A percentile compares a stretch with the other conserved stretches of the same genome.
Evolutionary conservation across 92 coral and sea anemone genomes (phyloP).

Genomic region (Epizoanthus ramosus): DNA sequence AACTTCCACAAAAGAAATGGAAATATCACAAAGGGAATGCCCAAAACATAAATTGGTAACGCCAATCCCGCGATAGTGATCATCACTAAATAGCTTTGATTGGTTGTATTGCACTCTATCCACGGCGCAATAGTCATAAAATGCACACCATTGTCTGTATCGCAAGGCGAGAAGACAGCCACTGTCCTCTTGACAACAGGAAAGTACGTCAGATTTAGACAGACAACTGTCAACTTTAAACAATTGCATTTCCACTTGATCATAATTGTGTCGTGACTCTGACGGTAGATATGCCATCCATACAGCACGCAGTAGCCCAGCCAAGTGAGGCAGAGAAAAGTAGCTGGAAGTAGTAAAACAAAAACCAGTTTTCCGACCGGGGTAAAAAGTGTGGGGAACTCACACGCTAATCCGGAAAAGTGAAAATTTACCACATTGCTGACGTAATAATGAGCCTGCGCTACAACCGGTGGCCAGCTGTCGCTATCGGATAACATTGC

Average conservation of each 20-base stretch:
- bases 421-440: constrained; percentile 73
- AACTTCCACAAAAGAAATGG: constrained; percentile 56
- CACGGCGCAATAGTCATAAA: constrained; percentile 71
- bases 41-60: constrained; percentile 67
- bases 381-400: constrained; percentile 59
- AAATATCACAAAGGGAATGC: constrained; percentile 71
- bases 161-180: constrained; percentile 66
- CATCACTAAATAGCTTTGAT: constrained; percentile 45
- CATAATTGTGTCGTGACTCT: constrained; percentile 13
- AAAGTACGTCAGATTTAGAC: constrained; percentile 72
- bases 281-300: constrained; percentile 17
- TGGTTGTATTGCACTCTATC: constrained; percentile 64
- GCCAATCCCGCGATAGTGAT: constrained; percentile 57
- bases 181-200: constrained; percentile 76
- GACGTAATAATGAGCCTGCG: constrained; percentile 61
- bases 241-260: constrained; percentile 46
- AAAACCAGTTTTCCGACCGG: constrained; percentile 67
- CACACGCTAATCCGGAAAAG: constrained; percentile 75
- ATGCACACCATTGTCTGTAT: constrained; percentile 37
- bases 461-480: constrained; percentile 65
- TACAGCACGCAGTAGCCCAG: constrained; percentile 30
- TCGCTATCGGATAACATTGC: constrained; percentile 68
- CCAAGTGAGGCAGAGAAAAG: constrained; percentile 55
- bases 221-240: constrained; percentile 58
- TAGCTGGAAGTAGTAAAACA: constrained; percentile 60